Evolutionary conservation across 2,888 invertebrate genomes (phyloP).

Genomic region (Pachydiplax longipennis): DNA sequence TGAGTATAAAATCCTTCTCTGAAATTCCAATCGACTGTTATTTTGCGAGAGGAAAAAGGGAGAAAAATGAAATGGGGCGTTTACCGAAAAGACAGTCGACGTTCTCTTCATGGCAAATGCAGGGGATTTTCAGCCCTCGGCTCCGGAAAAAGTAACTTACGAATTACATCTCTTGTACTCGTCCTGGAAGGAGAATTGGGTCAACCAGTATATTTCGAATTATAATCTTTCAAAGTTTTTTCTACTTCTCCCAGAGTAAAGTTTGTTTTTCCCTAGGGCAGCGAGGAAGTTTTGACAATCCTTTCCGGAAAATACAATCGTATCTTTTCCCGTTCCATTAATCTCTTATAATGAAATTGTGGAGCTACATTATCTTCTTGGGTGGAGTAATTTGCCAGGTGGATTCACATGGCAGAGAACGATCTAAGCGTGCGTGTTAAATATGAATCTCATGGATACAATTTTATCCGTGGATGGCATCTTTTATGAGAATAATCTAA

Average conservation of each 20-base stretch:
- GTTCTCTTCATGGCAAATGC: background rate
- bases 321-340: background rate
- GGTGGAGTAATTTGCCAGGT: no score
- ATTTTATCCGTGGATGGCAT: no score
- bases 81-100: background rate
- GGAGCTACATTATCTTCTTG: no score
- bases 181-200: background rate
- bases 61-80: background rate
- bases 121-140: background rate
- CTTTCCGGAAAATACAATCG: background rate
- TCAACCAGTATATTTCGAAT: background rate
- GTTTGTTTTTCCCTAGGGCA: background rate
- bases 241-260: background rate
- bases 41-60: no score
- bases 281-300: background rate
- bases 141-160: background rate
- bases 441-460: no score
- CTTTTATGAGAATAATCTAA: no score
- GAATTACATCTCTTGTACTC: background rate
- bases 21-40: no score
- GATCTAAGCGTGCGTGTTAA: no score
- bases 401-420: no score
- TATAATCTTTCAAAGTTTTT: background rate
- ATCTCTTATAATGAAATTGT: background rate
- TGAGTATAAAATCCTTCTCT: no score